These are phyloP conservation scores for Xylocampa areola DNA, from an alignment of 2,888 invertebrate species.

Conservation along the genomic window DNA sequence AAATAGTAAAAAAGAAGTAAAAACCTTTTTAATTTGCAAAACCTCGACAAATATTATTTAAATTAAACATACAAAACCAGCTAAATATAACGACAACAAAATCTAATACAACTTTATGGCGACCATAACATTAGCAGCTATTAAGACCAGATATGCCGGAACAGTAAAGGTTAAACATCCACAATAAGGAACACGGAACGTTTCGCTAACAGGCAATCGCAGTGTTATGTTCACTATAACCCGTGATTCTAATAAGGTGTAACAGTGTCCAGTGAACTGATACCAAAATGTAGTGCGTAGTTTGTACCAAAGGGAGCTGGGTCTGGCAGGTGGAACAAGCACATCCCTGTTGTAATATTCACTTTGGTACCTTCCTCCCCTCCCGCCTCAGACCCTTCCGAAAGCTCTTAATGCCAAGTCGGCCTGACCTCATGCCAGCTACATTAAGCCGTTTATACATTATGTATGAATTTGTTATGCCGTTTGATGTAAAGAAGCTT, in stretches of 20 bases:
- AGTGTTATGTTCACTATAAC: constrained; percentile 46
- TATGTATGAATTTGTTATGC: constrained; percentile 90
- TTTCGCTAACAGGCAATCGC: constrained; percentile 36
- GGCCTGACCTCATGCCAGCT: constrained; percentile 88
- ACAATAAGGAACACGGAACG: constrained; percentile 42
- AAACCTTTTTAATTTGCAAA: no score
- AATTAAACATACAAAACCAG: neutral
- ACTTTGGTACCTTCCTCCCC: constrained; percentile 77
- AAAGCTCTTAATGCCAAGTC: constrained; percentile 89
- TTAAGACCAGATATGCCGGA: constrained; percentile 29
- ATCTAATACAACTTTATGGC: constrained; percentile 22
- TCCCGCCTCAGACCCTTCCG: constrained; percentile 73
- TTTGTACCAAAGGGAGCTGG: constrained; percentile 45
- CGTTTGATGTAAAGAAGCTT: constrained; percentile 89
- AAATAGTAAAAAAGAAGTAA: no score
- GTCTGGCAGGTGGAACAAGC: constrained; percentile 62
- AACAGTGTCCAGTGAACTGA: constrained; percentile 44
- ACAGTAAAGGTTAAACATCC: constrained; percentile 18
- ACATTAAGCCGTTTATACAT: constrained; percentile 90
- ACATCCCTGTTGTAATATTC: constrained; percentile 85
- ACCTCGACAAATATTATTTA: no score
- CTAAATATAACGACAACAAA: neutral
- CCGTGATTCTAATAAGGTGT: constrained; percentile 37
- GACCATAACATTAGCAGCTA: constrained; percentile 14
- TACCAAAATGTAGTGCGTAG: constrained; percentile 35